phyloP scores from a whole-genome alignment of 2,797 vertebrate genomes.

The Scolopax bukidnonensis region DNA sequence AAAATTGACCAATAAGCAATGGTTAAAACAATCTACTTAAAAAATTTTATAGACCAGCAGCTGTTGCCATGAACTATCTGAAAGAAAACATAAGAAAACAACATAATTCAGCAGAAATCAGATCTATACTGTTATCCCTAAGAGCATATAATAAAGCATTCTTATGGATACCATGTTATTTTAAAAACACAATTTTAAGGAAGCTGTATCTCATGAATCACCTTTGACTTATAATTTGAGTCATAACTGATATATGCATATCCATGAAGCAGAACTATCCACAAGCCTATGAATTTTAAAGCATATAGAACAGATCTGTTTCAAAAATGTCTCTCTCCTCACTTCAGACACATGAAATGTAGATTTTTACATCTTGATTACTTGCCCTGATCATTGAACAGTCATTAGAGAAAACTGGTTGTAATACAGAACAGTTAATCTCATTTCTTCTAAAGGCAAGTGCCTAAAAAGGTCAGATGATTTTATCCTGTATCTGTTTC shows the following conservation, averaged over 20 bases:
- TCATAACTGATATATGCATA: background rate
- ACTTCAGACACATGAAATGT: background rate
- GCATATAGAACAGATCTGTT: background rate
- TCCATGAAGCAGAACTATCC: background rate
- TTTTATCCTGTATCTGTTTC: background rate
- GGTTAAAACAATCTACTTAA: background rate
- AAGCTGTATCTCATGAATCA: background rate
- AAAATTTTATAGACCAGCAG: background rate
- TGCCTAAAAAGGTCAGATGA: background rate
- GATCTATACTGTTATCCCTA: background rate
- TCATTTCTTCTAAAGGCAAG: background rate
- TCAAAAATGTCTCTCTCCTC: background rate
- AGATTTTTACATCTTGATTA: background rate
- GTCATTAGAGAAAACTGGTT: background rate
- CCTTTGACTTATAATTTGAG: background rate
- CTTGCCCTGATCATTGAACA: background rate
- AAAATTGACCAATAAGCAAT: background rate
- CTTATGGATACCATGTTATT: background rate
- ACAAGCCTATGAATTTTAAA: background rate
- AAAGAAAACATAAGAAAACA: background rate
- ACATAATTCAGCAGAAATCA: background rate
- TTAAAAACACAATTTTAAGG: background rate
- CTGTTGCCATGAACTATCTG: background rate
- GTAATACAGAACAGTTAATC: background rate
- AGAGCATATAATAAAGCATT: background rate